Percentiles rank a stretch among this genome's conserved stretches.
Conservation (phyloP, 2,113 vertebrate species). For the Mormyrus iriodes region DNA sequence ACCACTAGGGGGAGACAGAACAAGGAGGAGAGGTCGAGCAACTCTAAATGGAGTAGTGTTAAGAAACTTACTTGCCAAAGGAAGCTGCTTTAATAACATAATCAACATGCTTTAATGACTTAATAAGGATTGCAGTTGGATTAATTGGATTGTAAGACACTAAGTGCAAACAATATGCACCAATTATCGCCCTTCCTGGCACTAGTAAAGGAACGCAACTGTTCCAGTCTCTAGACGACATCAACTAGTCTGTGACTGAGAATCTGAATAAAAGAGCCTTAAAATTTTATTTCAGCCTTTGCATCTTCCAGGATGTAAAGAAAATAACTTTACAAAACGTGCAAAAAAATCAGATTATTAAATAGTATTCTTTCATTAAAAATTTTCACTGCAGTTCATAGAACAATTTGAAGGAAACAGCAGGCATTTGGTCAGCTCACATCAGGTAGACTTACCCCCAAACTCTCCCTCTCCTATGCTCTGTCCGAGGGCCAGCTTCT, state of each 20-base stretch:
- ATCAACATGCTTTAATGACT: neutral
- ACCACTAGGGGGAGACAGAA: conserved; percentile 59
- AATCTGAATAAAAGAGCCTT: neutral
- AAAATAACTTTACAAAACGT: neutral
- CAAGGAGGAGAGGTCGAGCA: neutral
- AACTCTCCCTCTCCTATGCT: conserved; percentile 83
- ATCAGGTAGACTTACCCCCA: conserved; percentile 63
- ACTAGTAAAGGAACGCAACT: neutral
- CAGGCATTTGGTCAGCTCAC: neutral
- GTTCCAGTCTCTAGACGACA: neutral
- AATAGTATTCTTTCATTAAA: neutral
- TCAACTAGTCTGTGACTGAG: neutral
- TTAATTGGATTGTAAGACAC: neutral
- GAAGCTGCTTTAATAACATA: neutral
- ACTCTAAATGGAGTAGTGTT: neutral
- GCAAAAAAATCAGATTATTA: neutral
- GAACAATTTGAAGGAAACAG: neutral
- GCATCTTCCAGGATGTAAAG: neutral
- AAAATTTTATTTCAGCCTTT: neutral
- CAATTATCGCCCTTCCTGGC: neutral
- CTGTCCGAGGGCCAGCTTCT: conserved; percentile 66
- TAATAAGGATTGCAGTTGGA: neutral
- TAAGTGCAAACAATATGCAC: neutral
- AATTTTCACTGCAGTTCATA: neutral
- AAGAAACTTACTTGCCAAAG: neutral